Conservation (phyloP, 1,140 invertebrate genomes). For the Yoshiicerus persimilis region DNA sequence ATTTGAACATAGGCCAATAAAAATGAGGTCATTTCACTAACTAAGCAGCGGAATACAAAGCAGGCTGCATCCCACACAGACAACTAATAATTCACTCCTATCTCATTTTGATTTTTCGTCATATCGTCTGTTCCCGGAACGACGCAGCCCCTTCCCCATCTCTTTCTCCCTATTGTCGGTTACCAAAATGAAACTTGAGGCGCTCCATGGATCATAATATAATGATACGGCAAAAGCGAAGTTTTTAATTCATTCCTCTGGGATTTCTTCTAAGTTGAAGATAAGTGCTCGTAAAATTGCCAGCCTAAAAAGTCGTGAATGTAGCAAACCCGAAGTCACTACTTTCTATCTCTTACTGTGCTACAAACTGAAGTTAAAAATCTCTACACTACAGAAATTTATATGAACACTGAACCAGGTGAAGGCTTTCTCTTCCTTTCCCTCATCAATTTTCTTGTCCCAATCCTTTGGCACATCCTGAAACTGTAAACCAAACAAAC, state of each 20-base stretch:
- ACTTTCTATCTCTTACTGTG: too few species aligned
- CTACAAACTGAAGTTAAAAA: too few species aligned
- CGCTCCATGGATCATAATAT: not conserved
- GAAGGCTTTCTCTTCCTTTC: not conserved
- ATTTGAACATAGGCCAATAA: constrained; percentile 6
- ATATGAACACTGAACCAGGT: too few species aligned
- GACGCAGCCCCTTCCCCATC: not conserved
- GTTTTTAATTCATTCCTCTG: not conserved
- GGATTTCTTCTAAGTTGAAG: not conserved
- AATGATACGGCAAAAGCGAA: not conserved
- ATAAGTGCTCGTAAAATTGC: not conserved
- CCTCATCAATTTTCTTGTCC: not conserved
- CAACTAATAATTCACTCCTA: not conserved
- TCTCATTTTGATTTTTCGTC: not conserved
- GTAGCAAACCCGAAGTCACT: not conserved
- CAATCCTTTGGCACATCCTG: too few species aligned
- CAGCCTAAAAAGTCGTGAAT: not conserved
- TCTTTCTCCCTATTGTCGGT: not conserved
- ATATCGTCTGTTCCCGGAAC: not conserved
- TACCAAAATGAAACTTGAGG: not conserved
- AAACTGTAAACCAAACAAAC: too few species aligned
- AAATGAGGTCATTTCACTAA: constrained; percentile 4
- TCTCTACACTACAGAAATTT: too few species aligned
- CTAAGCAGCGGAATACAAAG: not conserved
- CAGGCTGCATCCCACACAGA: not conserved